A percentile compares a stretch with the other conserved stretches of the same genome.
phyloP scores from a whole-genome alignment of 2,113 vertebrate genomes.

The Coracopsis vasa region DNA sequence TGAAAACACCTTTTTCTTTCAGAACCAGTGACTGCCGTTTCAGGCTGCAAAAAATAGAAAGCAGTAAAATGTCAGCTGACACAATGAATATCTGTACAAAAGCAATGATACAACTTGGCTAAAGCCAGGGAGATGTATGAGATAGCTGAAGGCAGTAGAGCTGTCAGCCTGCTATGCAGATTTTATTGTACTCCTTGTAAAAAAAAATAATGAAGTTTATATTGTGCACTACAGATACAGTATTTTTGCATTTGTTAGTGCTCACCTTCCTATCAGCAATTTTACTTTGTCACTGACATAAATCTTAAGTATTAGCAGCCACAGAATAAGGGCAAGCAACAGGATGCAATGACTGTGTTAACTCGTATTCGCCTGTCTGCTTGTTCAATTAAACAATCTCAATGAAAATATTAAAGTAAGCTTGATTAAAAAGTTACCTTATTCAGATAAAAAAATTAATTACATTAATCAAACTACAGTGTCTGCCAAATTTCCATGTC shows the following conservation, averaged over 20 bases:
- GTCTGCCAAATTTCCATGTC: not conserved
- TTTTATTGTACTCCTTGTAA: slow-evolving; percentile 13
- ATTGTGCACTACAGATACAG: not conserved
- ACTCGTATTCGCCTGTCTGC: not conserved
- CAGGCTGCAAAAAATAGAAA: slow-evolving; percentile 62
- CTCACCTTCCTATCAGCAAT: not conserved
- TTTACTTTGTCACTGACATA: not conserved
- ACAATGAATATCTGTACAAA: slow-evolving; percentile 56
- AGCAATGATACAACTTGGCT: slow-evolving; percentile 54
- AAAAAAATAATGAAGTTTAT: not conserved
- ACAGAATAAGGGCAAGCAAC: not conserved
- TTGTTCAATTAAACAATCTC: not conserved
- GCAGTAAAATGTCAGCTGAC: slow-evolving; percentile 71
- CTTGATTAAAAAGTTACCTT: not conserved
- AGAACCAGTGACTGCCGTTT: slow-evolving; percentile 51
- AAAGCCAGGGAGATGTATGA: slow-evolving; percentile 28
- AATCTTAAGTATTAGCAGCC: not conserved
- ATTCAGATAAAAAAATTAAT: not conserved
- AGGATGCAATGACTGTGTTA: not conserved
- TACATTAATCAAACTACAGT: not conserved
- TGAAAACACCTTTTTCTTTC: slow-evolving; percentile 59
- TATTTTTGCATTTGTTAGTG: not conserved
- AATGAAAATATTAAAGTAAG: not conserved
- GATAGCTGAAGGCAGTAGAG: slow-evolving; percentile 45
- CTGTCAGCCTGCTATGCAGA: slow-evolving; percentile 29